phyloP scores from a whole-genome alignment of 2,888 invertebrate genomes.

The Stegana nigrithorax region DNA sequence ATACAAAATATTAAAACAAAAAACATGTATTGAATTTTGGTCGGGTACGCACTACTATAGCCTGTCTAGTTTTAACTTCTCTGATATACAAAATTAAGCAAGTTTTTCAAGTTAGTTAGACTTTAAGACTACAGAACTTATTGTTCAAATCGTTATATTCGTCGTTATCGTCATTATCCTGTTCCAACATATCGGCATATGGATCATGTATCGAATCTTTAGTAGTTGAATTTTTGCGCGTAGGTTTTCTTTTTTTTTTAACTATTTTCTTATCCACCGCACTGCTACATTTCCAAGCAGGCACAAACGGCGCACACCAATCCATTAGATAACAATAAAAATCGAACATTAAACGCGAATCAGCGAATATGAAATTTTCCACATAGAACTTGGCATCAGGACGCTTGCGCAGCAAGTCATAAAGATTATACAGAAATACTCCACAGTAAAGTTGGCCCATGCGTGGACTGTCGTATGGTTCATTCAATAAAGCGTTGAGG shows the following conservation, averaged over 20 bases:
- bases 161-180: conserved; percentile 34
- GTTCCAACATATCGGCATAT: conserved; percentile 48
- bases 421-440: conserved; percentile 81
- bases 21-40: no score
- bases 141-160: conserved; percentile 65
- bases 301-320: conserved; percentile 62
- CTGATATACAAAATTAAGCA: no score
- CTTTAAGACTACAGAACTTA: conserved; percentile 61
- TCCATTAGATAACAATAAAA: conserved; percentile 59
- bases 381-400: conserved; percentile 71
- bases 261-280: conserved; percentile 49
- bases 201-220: conserved; percentile 41
- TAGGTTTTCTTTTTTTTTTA: conserved; percentile 56
- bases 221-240: conserved; percentile 42
- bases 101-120: no score
- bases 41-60: no score
- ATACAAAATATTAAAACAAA: no score
- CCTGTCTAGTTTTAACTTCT: no score
- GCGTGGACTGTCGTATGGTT: conserved; percentile 72
- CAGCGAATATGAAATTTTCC: conserved; percentile 68
- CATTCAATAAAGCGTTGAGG: conserved; percentile 75
- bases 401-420: conserved; percentile 73
- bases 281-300: conserved; percentile 54
- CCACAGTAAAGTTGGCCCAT: conserved; percentile 79
- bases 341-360: conserved; percentile 64